Evolutionary conservation across 2,113 vertebrate genomes (phyloP).

Genomic region (Megaceryle maxima): DNA sequence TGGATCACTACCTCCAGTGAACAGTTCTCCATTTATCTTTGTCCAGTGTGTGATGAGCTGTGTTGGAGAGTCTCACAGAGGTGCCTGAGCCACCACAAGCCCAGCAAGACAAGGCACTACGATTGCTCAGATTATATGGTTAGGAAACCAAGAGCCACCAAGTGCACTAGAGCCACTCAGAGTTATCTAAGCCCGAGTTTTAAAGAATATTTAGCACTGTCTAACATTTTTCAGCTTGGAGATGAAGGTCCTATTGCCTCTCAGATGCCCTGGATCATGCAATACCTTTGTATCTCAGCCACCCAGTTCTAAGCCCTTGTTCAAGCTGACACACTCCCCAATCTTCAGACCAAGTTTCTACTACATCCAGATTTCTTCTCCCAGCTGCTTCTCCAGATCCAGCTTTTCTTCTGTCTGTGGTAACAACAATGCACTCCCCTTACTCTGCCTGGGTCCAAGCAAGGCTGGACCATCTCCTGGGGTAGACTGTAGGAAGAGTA

Average conservation of each 20-base stretch:
- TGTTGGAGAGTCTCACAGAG: fast-evolving
- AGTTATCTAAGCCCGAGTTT: not conserved
- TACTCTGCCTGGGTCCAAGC: not conserved
- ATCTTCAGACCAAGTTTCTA: not conserved
- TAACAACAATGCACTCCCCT: not conserved
- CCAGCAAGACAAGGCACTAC: fast-evolving
- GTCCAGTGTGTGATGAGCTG: fast-evolving
- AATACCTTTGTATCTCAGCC: not conserved
- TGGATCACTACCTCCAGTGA: not conserved
- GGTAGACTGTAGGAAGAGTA: not conserved
- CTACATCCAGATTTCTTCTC: not conserved
- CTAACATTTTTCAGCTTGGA: not conserved
- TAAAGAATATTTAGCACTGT: not conserved
- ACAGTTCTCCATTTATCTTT: not conserved
- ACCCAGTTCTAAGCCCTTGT: fast-evolving
- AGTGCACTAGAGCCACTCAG: not conserved
- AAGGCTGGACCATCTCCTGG: not conserved
- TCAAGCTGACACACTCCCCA: not conserved
- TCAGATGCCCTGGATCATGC: not conserved
- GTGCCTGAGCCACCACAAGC: fast-evolving
- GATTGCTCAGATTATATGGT: fast-evolving
- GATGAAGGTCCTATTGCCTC: not conserved
- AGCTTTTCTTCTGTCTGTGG: not conserved
- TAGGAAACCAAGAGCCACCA: not conserved
- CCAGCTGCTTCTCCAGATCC: not conserved